Evolutionary conservation across 1,140 invertebrate genomes (phyloP).

Genomic region (Bombus haemorrhoidalis): DNA sequence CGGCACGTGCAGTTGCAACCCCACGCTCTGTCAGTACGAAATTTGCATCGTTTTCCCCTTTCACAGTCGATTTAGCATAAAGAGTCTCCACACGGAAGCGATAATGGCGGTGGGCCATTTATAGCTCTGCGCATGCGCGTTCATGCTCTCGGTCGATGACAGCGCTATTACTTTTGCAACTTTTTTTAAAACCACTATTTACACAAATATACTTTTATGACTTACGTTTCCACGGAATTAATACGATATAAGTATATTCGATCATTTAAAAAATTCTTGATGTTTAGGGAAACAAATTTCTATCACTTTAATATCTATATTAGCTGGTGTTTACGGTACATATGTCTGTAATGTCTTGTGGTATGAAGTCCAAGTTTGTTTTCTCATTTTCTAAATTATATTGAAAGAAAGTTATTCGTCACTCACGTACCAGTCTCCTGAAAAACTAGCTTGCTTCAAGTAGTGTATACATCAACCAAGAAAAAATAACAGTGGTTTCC

Average conservation of each 20-base stretch:
- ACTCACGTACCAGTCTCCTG: neutral
- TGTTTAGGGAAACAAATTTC: neutral
- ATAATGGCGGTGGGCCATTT: slow-evolving; percentile 22
- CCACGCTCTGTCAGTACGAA: slow-evolving; percentile 21
- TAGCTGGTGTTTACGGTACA: no score
- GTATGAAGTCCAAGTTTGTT: neutral
- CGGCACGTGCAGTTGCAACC: slow-evolving; percentile 11
- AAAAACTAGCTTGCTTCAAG: no score
- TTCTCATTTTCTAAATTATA: neutral
- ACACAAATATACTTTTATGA: no score
- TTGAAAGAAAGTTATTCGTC: neutral
- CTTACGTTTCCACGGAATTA: neutral
- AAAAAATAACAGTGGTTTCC: neutral
- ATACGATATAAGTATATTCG: neutral
- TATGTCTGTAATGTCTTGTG: neutral
- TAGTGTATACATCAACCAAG: neutral
- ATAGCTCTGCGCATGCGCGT: slow-evolving; percentile 17
- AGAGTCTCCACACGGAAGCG: slow-evolving; percentile 63
- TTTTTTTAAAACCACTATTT: slow-evolving; percentile 2
- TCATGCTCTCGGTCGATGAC: neutral
- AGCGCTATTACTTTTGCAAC: neutral
- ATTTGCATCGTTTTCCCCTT: slow-evolving; percentile 40
- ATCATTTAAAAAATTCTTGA: neutral
- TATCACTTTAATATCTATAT: neutral
- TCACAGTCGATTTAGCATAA: slow-evolving; percentile 2